Evolutionary conservation across 2,113 vertebrate species (phyloP).

Genomic region (Motacilla tschutschensis): DNA sequence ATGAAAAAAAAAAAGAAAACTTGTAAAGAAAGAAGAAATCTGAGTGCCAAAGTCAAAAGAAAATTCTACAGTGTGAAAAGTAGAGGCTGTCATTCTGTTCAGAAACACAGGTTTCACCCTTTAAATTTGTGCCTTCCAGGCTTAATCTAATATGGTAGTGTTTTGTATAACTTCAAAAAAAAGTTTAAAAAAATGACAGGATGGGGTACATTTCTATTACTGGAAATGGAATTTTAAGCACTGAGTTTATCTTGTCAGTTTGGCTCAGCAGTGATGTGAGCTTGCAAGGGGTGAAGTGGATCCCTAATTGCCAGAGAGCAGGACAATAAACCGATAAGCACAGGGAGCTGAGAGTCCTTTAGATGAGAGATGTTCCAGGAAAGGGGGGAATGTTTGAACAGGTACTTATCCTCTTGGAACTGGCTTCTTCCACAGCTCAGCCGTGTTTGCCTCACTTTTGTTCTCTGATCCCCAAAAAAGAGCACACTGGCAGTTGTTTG

Average conservation of each 20-base stretch:
- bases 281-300: background rate
- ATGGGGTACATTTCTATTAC: conserved; percentile 26
- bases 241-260: conserved; percentile 39
- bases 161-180: background rate
- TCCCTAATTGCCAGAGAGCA: conserved; percentile 17
- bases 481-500: background rate
- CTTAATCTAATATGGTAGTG: background rate
- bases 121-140: conserved; percentile 9
- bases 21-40: background rate
- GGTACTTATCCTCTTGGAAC: background rate
- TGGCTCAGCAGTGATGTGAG: background rate
- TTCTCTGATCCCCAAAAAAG: conserved; percentile 26
- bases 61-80: background rate
- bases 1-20: background rate
- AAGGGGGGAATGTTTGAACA: conserved; percentile 26
- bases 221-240: conserved; percentile 56
- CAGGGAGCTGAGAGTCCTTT: background rate
- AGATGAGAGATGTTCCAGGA: background rate
- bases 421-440: background rate
- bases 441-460: background rate
- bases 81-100: background rate
- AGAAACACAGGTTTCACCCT: background rate
- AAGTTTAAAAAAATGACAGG: background rate
- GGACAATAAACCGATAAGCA: background rate
- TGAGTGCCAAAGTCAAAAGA: background rate